phyloP scores from a whole-genome alignment of 2,888 invertebrate genomes.

The Ectropis crepuscularia region DNA sequence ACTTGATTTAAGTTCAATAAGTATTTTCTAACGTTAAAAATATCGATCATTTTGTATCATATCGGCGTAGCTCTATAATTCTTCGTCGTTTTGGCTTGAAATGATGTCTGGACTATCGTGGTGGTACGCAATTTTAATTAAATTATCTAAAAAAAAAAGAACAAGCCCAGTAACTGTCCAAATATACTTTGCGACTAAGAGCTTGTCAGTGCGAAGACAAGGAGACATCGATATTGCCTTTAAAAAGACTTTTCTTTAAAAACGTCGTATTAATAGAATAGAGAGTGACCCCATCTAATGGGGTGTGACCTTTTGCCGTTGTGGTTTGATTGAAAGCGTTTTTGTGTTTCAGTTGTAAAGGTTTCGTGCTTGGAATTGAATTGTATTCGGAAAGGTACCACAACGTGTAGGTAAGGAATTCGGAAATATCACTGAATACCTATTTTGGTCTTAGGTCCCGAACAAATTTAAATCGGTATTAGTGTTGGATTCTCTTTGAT shows the following conservation, averaged over 20 bases:
- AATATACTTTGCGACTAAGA: constrained; percentile 52
- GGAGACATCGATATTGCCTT: constrained; percentile 67
- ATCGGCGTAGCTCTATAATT: too few relatives aligned
- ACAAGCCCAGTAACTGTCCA: constrained; percentile 7
- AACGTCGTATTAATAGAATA: constrained; percentile 25
- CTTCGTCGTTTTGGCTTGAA: too few relatives aligned
- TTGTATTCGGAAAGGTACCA: constrained; percentile 12
- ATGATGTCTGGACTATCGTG: too few relatives aligned
- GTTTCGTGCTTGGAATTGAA: constrained; percentile 22
- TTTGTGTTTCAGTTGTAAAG: constrained; percentile 23
- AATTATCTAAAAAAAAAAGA: background rate
- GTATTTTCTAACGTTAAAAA: too few relatives aligned
- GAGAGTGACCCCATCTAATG: constrained; percentile 30
- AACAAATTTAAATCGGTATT: too few relatives aligned
- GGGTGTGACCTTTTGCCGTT: constrained; percentile 14
- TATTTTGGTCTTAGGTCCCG: background rate
- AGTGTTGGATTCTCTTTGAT: too few relatives aligned
- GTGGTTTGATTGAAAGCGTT: constrained; percentile 30
- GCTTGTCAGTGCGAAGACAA: constrained; percentile 64
- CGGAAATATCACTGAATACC: background rate
- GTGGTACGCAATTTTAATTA: background rate
- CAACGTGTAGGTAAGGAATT: background rate
- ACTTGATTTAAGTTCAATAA: too few relatives aligned
- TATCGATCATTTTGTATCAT: too few relatives aligned
- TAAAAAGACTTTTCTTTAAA: constrained; percentile 40